Evolutionary conservation across 2,888 invertebrate genomes (phyloP).

Genomic region (Xiphydria camelus): DNA sequence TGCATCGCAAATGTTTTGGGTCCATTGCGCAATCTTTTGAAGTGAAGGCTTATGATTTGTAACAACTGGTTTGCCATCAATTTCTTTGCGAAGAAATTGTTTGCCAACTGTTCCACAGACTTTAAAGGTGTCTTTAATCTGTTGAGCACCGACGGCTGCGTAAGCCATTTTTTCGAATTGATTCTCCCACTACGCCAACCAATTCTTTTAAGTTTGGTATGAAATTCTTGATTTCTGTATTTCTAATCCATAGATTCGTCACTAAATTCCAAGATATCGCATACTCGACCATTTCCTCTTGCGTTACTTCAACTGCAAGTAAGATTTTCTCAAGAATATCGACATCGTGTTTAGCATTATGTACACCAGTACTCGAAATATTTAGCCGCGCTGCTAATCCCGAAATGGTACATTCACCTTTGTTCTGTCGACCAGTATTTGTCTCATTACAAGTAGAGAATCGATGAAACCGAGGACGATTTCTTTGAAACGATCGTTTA

Average conservation of each 20-base stretch:
- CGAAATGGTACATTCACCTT: neutral
- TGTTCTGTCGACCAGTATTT: neutral
- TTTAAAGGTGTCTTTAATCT: neutral
- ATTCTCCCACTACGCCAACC: too few species aligned
- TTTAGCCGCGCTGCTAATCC: neutral
- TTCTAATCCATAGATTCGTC: too few species aligned
- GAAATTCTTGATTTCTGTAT: too few species aligned
- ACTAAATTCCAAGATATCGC: too few species aligned
- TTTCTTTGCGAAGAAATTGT: neutral
- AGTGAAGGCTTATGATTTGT: neutral
- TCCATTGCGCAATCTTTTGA: conserved; percentile 1
- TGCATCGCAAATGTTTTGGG: too few species aligned
- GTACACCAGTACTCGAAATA: neutral
- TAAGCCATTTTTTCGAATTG: conserved; percentile 1
- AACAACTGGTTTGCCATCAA: conserved; percentile 1
- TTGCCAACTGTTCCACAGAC: neutral
- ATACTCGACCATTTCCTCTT: neutral
- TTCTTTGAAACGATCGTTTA: neutral
- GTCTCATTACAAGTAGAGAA: neutral
- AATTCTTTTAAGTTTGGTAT: too few species aligned
- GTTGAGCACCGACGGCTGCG: neutral
- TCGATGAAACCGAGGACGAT: neutral
- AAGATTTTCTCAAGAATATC: neutral
- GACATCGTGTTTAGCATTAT: neutral
- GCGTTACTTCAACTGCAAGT: too few species aligned